Evolutionary conservation across 2,797 vertebrate species (phyloP), one percentile per base, ranked within the genome.

Genomic region (Malacoraja senta): DNA sequence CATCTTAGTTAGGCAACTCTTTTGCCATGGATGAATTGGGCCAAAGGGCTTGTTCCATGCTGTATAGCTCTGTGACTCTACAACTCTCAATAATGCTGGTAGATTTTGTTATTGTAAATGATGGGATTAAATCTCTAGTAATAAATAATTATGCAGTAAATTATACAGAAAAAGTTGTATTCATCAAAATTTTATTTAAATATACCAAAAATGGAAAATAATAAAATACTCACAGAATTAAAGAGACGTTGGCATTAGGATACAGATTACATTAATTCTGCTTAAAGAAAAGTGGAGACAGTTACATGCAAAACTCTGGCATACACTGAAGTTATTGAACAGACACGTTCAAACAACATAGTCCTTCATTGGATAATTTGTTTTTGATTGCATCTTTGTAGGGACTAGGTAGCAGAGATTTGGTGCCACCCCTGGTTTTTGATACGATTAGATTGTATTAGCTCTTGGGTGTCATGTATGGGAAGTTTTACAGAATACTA

Each of bases 171-270:
- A 90, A n/a, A 90, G 8, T 19, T 90, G 21, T 32, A 88, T 71
- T 68, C 15, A 17, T 90, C 15, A 88, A n/a, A n/a, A 35, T 68
- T 90, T 90, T 90, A 90, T 71, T 68, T 90, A 68, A 90, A 90
- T 90, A 71, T 68, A 90, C n/a, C n/a, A 38, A 65, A 65, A 90
- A 19, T 68, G n/a, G 29, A 8, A 21, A 90, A 90, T 71, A 35
- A 35, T 90, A 90, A 68, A 71, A 90, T 68, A 38, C 8, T 21
- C 32, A 90, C 2, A 68, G 15, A 90, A 68, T 32, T n/a, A 35
- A 84, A 84, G 65, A 32, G 61, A n/a, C n/a, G 8, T 90, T 71
- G 63, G 7, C 32, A 38, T 90, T 35, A 90, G 32, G 17, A 38
- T 32, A 32, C 32, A 90, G 86, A 90, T 12, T 38, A 71, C 13